phyloP scores from a whole-genome alignment of 1,140 invertebrate genomes.

The Drosophila biarmipes region DNA sequence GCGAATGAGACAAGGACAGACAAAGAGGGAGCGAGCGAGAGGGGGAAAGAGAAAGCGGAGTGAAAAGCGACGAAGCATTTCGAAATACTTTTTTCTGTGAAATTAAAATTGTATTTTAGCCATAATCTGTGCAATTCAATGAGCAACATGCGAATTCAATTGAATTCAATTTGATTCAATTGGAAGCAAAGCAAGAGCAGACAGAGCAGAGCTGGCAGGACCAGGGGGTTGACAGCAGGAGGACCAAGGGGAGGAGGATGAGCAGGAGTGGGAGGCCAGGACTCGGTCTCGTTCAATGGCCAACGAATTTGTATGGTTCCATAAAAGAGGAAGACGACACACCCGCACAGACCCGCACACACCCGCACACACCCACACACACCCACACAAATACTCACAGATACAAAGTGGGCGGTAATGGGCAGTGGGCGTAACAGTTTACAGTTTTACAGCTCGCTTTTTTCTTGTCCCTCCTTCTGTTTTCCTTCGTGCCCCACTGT shows the following conservation, averaged over 20 bases:
- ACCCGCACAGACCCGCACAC: background rate
- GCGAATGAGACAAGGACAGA: background rate
- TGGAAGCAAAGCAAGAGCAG: slow-evolving; percentile 43
- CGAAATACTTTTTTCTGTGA: slow-evolving; percentile 46
- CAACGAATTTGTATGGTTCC: slow-evolving; percentile 48
- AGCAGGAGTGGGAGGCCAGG: background rate
- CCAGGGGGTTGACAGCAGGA: background rate
- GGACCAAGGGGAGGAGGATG: background rate
- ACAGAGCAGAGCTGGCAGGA: slow-evolving; percentile 1
- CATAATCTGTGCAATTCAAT: slow-evolving; percentile 78
- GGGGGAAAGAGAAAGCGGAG: background rate
- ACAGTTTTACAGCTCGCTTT: slow-evolving; percentile 23
- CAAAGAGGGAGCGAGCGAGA: background rate
- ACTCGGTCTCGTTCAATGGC: slow-evolving; percentile 29
- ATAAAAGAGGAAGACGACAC: slow-evolving; percentile 22
- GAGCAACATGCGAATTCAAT: slow-evolving; percentile 75
- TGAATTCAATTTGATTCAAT: slow-evolving; percentile 78
- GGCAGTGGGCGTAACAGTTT: slow-evolving; percentile 38
- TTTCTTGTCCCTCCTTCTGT: background rate
- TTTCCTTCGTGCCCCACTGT: background rate
- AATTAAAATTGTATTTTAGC: slow-evolving; percentile 79
- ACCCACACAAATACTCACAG: background rate
- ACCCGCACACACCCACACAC: background rate
- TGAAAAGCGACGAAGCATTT: background rate
- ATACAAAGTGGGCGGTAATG: slow-evolving; percentile 26